Evolutionary conservation across 2,113 vertebrate species (phyloP).

Genomic region (Murina feae): DNA sequence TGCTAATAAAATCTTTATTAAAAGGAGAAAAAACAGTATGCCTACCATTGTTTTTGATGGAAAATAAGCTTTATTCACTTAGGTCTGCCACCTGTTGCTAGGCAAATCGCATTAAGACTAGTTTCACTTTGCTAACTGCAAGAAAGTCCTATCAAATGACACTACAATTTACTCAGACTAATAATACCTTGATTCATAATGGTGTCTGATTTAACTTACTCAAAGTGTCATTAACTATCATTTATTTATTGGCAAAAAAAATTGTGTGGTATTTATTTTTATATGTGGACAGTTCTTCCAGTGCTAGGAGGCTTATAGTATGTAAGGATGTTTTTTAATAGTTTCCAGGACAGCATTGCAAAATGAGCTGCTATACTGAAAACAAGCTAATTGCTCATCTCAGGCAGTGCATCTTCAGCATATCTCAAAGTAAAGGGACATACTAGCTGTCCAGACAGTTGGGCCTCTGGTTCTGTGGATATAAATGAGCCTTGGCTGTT

Average conservation of each 20-base stretch:
- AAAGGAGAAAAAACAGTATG: not conserved
- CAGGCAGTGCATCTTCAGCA: not conserved
- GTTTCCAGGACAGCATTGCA: not conserved
- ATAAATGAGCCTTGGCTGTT: not conserved
- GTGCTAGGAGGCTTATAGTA: not conserved
- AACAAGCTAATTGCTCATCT: not conserved
- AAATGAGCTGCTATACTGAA: not conserved
- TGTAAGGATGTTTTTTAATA: not conserved
- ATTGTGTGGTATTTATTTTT: not conserved
- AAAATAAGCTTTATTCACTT: slow-evolving; percentile 20
- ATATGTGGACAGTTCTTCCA: not conserved
- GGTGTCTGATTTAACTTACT: not conserved
- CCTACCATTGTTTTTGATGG: slow-evolving; percentile 10
- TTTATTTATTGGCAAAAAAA: slow-evolving; percentile 37
- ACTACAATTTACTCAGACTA: slow-evolving; percentile 21
- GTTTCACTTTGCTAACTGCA: slow-evolving; percentile 21
- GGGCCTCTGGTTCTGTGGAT: not conserved
- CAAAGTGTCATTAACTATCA: slow-evolving; percentile 6
- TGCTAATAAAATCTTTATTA: slow-evolving; percentile 13
- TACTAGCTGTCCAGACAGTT: not conserved
- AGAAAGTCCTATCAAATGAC: slow-evolving; percentile 46
- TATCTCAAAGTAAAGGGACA: not conserved
- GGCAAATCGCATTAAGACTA: slow-evolving; percentile 38
- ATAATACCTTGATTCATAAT: slow-evolving; percentile 36
- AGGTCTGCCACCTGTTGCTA: slow-evolving; percentile 59